These are phyloP conservation scores for Pachycephus smyrnensis DNA, from an alignment of 2,888 invertebrate genomes.

Conservation along the genomic window DNA sequence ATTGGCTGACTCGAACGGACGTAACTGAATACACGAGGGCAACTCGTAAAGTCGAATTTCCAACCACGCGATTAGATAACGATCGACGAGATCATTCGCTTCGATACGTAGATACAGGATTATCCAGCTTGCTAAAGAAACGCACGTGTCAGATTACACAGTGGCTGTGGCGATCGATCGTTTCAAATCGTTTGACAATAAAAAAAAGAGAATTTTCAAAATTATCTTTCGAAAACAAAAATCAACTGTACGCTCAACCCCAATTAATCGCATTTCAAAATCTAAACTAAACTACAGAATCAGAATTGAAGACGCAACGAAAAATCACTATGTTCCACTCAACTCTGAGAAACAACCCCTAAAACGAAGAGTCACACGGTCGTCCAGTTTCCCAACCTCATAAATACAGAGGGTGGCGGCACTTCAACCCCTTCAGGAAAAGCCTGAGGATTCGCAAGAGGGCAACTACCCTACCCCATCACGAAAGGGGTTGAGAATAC, in stretches of 20 bases:
- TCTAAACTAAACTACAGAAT: not conserved
- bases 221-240: not conserved
- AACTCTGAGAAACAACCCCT: not conserved
- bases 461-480: not conserved
- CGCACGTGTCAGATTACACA: no score
- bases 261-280: not conserved
- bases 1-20: not conserved
- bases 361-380: not conserved
- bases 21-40: not conserved
- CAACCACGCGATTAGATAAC: not conserved
- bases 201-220: not conserved
- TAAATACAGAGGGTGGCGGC: not conserved
- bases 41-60: not conserved
- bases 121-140: not conserved
- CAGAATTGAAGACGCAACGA: not conserved
- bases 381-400: not conserved
- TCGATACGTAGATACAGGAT: not conserved
- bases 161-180: not conserved
- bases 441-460: not conserved
- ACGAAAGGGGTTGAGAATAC: constrained; percentile 12
- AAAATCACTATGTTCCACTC: not conserved
- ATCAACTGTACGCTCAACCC: not conserved
- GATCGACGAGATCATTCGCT: not conserved
- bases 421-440: not conserved
- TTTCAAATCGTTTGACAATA: not conserved